Conservation (phyloP, 1,140 invertebrate genomes). For the Idris sp. region DNA sequence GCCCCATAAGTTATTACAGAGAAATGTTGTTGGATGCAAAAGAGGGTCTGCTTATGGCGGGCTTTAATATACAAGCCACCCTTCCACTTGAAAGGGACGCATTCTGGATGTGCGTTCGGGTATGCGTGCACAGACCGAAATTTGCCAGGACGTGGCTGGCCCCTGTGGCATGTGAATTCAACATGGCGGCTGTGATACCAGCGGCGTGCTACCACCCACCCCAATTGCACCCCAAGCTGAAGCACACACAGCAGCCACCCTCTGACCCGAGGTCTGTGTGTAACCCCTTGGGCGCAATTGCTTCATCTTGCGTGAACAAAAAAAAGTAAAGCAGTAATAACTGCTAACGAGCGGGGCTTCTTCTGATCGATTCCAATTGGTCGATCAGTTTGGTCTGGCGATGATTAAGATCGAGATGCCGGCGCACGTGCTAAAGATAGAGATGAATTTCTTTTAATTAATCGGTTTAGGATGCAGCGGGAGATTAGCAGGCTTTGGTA, state of each 20-base stretch:
- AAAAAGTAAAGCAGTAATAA: constrained; percentile 49
- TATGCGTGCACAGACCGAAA: too few species aligned
- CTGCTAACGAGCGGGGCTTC: constrained; percentile 33
- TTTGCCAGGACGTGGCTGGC: too few species aligned
- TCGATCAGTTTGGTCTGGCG: too few species aligned
- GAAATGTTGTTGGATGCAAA: too few species aligned
- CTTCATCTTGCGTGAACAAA: constrained; percentile 55
- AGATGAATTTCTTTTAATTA: too few species aligned
- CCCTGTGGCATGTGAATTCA: constrained; percentile 44
- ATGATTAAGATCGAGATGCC: too few species aligned
- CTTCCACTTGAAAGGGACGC: constrained; percentile 36
- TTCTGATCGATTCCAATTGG: constrained; percentile 24
- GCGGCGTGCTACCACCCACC: constrained; percentile 60
- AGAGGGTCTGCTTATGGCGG: too few species aligned
- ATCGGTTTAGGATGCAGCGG: too few species aligned
- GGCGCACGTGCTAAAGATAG: too few species aligned
- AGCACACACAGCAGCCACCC: constrained; percentile 55
- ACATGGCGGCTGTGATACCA: constrained; percentile 58
- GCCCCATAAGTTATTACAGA: too few species aligned
- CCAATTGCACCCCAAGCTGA: constrained; percentile 36
- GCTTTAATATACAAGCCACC: too few species aligned
- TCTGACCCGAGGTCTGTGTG: constrained; percentile 66
- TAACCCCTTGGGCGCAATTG: constrained; percentile 66
- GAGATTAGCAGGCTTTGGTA: too few species aligned
- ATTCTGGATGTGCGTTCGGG: constrained; percentile 30